Evolutionary conservation across 2,888 invertebrate species (phyloP), one percentile per base, ranked within the genome.

Genomic region (Acrobasis consociella): DNA sequence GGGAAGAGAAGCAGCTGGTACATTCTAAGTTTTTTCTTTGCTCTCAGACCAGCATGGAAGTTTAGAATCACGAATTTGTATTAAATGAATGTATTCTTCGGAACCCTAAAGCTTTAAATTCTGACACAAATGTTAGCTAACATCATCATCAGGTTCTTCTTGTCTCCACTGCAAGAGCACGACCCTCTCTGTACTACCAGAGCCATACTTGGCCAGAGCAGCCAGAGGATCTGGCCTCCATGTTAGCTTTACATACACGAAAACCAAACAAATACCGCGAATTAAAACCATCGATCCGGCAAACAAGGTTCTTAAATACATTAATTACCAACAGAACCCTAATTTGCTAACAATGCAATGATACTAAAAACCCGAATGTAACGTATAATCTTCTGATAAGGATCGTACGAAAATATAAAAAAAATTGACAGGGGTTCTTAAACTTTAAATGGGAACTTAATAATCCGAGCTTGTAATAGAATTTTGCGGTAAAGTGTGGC

Each of bases 341-440:
- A 56, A 56, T 56, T 42, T 56, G 15, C 42, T 42, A 56, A 56
- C 56, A 42, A 42, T 17, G 16, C 42, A 56, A 56, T 56, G 39
- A 56, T 56, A 15, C 13, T 11, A 17, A 42, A 56, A 56, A 56
- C 17, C 17, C 46, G 13, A 17, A 56, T 55, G 60, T 65, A 69
- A 61, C 66, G 49, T 65, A 62, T 69, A 73, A 76, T 78, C 67
- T 71, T 63, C 60, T 63, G 74, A 76, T 76, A 60, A 58, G 62
- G 58, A 76, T 78, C 77, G 63, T 65, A 62, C 67, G 11, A 17
- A 66, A 63, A 63, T 73, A 74, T 73, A 72, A 75, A 76, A 75
- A 73, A 71, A 56, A 22, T 22, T 50, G 42, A 51, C 63, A 64
- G 65, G 64, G 77, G 73, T 77, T 72, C 69, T 66, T 67, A 75